Base-by-base conservation (phyloP, 2,797 vertebrate species). In the Notolepis coatsorum region DNA sequence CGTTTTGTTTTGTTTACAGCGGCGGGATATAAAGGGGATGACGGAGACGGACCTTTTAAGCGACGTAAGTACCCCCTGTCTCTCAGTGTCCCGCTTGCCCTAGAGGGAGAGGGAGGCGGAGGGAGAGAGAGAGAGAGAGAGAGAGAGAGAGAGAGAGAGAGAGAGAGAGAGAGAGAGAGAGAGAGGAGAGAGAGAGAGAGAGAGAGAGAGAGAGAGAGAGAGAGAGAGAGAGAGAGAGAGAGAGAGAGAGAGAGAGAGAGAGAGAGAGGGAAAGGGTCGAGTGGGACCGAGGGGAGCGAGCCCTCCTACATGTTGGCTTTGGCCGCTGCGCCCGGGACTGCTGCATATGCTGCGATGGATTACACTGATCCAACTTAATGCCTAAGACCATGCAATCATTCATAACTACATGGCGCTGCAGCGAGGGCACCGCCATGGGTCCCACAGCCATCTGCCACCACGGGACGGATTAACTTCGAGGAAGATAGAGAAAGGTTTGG, bases 331-430 rank as follows among this genome's bases (percentile, higher is more conserved):
- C n/a, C n/a, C n/a, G n/a, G n/a, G 80, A 83, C 64, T 45, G 62
- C 84, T 93, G 90, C 93, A 92, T 92, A 92, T 92, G 91, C 82
- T 90, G 84, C 35, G 8, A 1, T 84, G 86, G 89, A 92, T 95
- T 93, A 93, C 82, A 73, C 82, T 94, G 91, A 94, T 94, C 91
- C 93, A 92, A 89, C 86, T 86, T 93, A 92, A 92, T 91, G 84
- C 91, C 84, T 89, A 76, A 81, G 75, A 86, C 86, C 83, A 65
- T 60, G 84, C 88, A 91, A 90, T 91, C 92, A 92, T 93, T 94
- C 91, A 93, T 90, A 93, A 94, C 84, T 89, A 85, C 84, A 85
- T n/a, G 82, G 85, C 89, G 84, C 73, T 62, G 79, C 12, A n/a
- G n/a, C 48, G 78, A 77, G 81, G 83, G 61, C 69, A 39, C 52